These are phyloP conservation scores for Varanus salvator DNA, from an alignment of 2,113 vertebrate genomes.

Conservation along the genomic window DNA sequence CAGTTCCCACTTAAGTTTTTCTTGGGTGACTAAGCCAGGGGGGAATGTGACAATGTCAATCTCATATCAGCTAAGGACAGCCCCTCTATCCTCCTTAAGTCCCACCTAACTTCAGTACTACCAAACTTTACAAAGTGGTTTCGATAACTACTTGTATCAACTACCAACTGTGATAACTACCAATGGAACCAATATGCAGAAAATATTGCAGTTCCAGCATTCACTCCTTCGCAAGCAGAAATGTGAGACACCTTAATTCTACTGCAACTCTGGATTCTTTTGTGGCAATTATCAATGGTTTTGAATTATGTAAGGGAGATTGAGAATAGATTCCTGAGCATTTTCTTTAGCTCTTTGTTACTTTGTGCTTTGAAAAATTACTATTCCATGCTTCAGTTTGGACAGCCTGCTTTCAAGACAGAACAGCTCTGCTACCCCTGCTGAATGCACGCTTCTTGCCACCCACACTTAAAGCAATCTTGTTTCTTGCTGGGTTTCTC, in stretches of 20 bases:
- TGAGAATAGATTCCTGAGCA: slow-evolving; percentile 51
- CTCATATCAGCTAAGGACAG: not conserved
- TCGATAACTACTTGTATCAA: not conserved
- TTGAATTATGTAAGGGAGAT: not conserved
- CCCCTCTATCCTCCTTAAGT: not conserved
- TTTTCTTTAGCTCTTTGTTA: slow-evolving; percentile 68
- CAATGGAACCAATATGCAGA: slow-evolving; percentile 2
- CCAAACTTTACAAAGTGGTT: not conserved
- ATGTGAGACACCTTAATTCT: slow-evolving; percentile 54
- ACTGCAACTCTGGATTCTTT: slow-evolving; percentile 59
- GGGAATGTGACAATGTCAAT: not conserved
- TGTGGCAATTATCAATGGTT: slow-evolving; percentile 53
- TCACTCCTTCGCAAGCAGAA: not conserved
- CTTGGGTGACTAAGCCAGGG: not conserved
- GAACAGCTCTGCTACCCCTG: slow-evolving; percentile 58
- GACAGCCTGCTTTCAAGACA: slow-evolving; percentile 55
- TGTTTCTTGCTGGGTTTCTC: slow-evolving; percentile 68
- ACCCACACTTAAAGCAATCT: slow-evolving; percentile 70
- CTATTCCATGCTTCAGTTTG: slow-evolving; percentile 55
- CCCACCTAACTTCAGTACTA: not conserved
- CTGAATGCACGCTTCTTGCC: slow-evolving; percentile 61
- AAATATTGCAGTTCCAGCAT: not conserved
- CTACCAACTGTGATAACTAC: not conserved
- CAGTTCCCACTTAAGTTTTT: not conserved
- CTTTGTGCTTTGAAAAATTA: slow-evolving; percentile 66